Percentiles rank a stretch among this genome's conserved stretches.
Evolutionary conservation across 1,140 invertebrate species (phyloP).

Genomic region (Rhopalosiphum maidis): DNA sequence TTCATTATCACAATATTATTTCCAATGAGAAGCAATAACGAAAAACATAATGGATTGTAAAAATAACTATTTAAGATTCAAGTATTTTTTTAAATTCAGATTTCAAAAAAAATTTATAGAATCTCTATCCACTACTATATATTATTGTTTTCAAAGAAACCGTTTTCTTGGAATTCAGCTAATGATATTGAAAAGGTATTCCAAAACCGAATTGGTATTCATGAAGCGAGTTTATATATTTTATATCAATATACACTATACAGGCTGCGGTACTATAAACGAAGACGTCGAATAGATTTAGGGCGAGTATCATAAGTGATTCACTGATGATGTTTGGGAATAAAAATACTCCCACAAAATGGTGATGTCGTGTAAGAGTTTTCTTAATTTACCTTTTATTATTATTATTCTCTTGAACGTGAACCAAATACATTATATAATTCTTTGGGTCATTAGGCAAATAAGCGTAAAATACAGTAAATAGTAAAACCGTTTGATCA

Average conservation of each 20-base stretch:
- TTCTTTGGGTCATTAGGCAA: background rate
- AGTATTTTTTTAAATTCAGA: conserved; percentile 24
- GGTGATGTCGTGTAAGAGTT: background rate
- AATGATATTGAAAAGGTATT: conserved; percentile 40
- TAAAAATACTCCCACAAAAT: background rate
- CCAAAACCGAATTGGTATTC: conserved; percentile 19
- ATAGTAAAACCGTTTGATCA: background rate
- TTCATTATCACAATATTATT: background rate
- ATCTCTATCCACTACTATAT: background rate
- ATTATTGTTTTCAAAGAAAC: conserved; percentile 10
- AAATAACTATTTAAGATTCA: background rate
- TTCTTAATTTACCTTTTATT: background rate
- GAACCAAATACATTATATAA: background rate
- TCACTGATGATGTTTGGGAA: background rate
- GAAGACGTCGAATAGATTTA: background rate
- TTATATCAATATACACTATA: background rate
- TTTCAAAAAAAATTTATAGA: background rate
- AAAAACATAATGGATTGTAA: background rate
- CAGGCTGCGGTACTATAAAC: background rate
- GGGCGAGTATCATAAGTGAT: conserved; percentile 20
- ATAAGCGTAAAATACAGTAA: background rate
- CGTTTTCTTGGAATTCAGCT: background rate
- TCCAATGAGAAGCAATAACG: background rate
- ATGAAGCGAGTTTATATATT: background rate
- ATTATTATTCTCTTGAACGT: background rate